Evolutionary conservation across 1,140 invertebrate genomes (phyloP).

Genomic region (Papilio aristodemus): DNA sequence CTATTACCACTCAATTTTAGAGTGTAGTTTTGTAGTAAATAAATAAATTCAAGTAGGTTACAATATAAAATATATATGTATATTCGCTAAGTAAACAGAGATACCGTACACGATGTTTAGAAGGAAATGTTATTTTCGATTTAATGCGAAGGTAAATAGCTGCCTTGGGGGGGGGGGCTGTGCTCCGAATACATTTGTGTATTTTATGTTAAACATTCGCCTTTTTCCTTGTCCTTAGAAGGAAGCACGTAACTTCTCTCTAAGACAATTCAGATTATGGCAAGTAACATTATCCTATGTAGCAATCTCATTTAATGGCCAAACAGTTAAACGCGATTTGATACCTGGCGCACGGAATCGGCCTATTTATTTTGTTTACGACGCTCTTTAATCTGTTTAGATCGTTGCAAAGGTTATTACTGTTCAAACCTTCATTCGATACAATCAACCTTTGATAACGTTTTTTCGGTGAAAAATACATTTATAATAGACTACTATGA

Average conservation of each 20-base stretch:
- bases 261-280: slow-evolving; percentile 14
- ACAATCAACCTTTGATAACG: not conserved
- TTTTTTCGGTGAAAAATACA: slow-evolving; percentile 6
- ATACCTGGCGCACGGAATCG: slow-evolving; percentile 38
- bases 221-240: not conserved
- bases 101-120: too few relatives aligned
- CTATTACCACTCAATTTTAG: too few relatives aligned
- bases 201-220: not conserved
- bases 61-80: too few relatives aligned
- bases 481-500: not conserved
- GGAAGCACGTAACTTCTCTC: not conserved
- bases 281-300: slow-evolving; percentile 9
- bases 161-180: not conserved
- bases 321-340: slow-evolving; percentile 38
- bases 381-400: slow-evolving; percentile 42
- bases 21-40: too few relatives aligned
- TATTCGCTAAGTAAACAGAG: too few relatives aligned
- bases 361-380: slow-evolving; percentile 46
- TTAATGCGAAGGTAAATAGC: too few relatives aligned
- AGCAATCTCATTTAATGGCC: slow-evolving; percentile 30
- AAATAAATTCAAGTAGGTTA: too few relatives aligned
- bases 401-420: slow-evolving; percentile 38
- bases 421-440: slow-evolving; percentile 42
- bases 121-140: too few relatives aligned
- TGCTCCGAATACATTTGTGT: not conserved